Evolutionary conservation across 2,113 vertebrate genomes (phyloP), one percentile per base, ranked within the genome.

Genomic region (Atlantisia rogersi): DNA sequence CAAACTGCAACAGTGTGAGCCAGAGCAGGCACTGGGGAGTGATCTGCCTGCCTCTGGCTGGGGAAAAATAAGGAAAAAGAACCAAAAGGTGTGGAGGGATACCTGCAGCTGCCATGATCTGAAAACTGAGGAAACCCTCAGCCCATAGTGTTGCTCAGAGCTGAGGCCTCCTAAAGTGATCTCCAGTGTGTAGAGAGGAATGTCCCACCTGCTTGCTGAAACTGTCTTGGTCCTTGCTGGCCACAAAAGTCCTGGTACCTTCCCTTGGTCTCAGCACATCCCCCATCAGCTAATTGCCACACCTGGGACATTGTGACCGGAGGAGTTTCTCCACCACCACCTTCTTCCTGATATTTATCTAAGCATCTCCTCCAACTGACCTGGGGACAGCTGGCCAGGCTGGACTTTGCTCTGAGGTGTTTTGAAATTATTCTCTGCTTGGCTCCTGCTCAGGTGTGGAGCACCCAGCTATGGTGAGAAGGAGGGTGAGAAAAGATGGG

Each of bases 401-500:
- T 39, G 48, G 59, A 13, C 59, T 58, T 64, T 58, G 29, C n/a
- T 48, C 50, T 29, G n/a, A 24, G 65, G 40, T 40, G 9, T 24
- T n/a, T 4, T 29, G 59, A 42, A 25, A 50, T 18, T 32, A 4
- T 26, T 40, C 76, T 50, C 68, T 31, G 35, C 67, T 7, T 6
- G 67, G 39, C 40, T 64, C 68, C 67, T 40, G 40, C 58, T 40
- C 50, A 5, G 50, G 48, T 63, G 48, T n/a, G 9, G 52, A 17
- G 50, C n/a, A 37, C 7, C 39, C 35, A 50, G 42, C 13, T 35
- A 6, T 5, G 19, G 13, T 50, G 71, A 58, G 4, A 0, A 11
- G 4, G 0, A 11, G n/a, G n/a, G 6, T 2, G 21, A 39, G 12
- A 63, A 50, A 56, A 35, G 11, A 31, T 44, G 3, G 31, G 13